Base-by-base conservation (phyloP, 2,888 invertebrate genomes). In the Lasioglossum malachurum region DNA sequence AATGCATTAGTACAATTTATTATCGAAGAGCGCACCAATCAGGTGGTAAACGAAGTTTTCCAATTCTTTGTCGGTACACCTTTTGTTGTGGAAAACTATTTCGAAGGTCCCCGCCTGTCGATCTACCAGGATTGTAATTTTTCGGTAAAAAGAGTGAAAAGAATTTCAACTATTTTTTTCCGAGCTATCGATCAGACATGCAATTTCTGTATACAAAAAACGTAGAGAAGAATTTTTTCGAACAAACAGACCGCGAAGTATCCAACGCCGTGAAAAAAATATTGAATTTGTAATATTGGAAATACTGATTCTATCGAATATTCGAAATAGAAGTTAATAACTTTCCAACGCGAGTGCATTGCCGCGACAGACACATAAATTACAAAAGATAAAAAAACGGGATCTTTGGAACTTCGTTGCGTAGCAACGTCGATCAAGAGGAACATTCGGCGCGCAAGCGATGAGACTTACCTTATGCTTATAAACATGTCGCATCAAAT, bases 401-500 rank as follows among this genome's bases (percentile, higher is more conserved):
- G 5, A 31, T 64, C 64, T 64, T 2, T 5, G 64, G 27, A 27
- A 27, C 0, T 14, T 12, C 0, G 7, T 44, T 27, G 60, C n/a
- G 23, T 44, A 2, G 31, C 16, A 35, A 64, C 12, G 38, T 60
- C 71, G 75, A 81, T 83, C 35, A 67, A 76, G 72, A 78, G 27
- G 38, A 78, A 80, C 31, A 10, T 46, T 41, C n/a, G n/a, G 35
- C 2, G 64, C 16, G 53, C 14, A n/a, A 19, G 41, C 41, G 76
- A 75, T 75, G 77, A 81, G 78, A 71, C 44, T 79, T 12, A 72
- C 57, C 80, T 23, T 27, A 35, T n/a, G 64, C 60, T 79, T 82
- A 82, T 87, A 87, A 87, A 87, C 75, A 49, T 67, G 72, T 84
- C 79, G 87, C 60, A 60, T 87, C 83, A 35, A 87, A 87, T 87